A percentile compares a stretch with the other conserved stretches of the same genome.
Evolutionary conservation across 2,113 vertebrate genomes (phyloP).

Genomic region (Calidris pugnax): DNA sequence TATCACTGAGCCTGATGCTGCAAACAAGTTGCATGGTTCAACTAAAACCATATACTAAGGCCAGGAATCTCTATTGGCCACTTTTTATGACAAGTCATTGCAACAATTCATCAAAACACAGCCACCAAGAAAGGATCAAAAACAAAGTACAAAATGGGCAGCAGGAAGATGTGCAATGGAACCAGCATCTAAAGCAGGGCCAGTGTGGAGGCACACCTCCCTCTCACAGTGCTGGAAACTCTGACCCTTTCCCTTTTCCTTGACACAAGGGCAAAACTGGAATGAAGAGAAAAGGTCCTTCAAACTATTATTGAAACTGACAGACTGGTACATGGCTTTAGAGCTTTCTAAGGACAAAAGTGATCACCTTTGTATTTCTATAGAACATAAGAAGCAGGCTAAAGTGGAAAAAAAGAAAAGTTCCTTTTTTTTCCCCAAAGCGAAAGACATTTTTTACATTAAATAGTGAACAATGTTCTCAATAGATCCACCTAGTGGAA

Average conservation of each 20-base stretch:
- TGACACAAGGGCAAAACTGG: neutral
- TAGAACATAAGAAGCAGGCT: neutral
- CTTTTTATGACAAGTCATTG: neutral
- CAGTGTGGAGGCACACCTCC: neutral
- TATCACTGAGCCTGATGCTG: neutral
- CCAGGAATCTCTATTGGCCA: neutral
- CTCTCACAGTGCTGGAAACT: neutral
- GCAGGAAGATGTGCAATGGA: neutral
- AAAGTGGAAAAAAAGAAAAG: neutral
- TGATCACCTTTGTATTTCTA: neutral
- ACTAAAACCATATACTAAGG: neutral
- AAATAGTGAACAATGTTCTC: slow-evolving; percentile 39
- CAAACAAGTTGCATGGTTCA: neutral
- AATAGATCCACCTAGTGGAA: slow-evolving; percentile 66
- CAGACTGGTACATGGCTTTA: neutral
- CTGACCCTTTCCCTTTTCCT: neutral
- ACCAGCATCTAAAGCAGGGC: neutral
- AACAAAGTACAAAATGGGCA: neutral
- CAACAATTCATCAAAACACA: neutral
- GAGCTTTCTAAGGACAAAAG: neutral
- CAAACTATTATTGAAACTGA: neutral
- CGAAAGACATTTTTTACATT: neutral
- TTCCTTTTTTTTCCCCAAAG: neutral
- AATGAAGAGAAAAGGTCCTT: neutral
- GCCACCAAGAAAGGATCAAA: neutral